Base-by-base conservation (phyloP, 2,797 vertebrate species). In the Chaetodon trifasciatus region DNA sequence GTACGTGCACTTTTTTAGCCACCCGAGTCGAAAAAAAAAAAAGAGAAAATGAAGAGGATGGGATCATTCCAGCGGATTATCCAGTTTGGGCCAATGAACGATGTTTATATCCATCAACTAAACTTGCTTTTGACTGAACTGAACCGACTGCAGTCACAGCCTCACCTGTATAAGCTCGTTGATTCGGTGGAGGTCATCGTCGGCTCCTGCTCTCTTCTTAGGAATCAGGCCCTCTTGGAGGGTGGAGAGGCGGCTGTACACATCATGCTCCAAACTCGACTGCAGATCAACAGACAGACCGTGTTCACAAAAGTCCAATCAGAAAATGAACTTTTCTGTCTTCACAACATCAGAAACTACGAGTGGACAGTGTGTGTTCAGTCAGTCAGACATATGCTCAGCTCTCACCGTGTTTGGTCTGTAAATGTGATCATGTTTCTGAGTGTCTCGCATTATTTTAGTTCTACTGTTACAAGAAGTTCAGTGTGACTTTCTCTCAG, bases 211-310 rank as follows among this genome's bases (percentile, higher is more conserved):
- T 87, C 98, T 98, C 94, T 99, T 99, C 96, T 99, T 99, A 21
- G 98, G 98, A 72, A 99, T 98, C 68, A 99, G 96, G 40, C 97
- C 98, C 84, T 99, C 98, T 88, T 99, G 98, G 42, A 99, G 95
- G 66, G 95, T 97, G 65, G 97, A 98, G 76, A 99, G 97, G 55
- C 98, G 96, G 91, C 98, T 97, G 79, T 98, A 99, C 67, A 99
- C 98, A 1, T 99, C 98, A 1, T 98, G 97, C 88, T 99, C 98
- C 93, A 99, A 94, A 93, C 96, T 98, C 0, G 97, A 97, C 98
- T 99, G 81, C 23, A 71, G 49, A 79, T 17, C n/a, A 37, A 63
- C 6, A 67, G 21, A 57, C 15, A 76, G 21, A 69, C 2, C 0
- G 2, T 19, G 21, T 84, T 68, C 23, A 55, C 8, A 49, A 0